These are phyloP conservation scores for Butorides virescens DNA, from an alignment of 2,113 vertebrate genomes.

Conservation along the genomic window DNA sequence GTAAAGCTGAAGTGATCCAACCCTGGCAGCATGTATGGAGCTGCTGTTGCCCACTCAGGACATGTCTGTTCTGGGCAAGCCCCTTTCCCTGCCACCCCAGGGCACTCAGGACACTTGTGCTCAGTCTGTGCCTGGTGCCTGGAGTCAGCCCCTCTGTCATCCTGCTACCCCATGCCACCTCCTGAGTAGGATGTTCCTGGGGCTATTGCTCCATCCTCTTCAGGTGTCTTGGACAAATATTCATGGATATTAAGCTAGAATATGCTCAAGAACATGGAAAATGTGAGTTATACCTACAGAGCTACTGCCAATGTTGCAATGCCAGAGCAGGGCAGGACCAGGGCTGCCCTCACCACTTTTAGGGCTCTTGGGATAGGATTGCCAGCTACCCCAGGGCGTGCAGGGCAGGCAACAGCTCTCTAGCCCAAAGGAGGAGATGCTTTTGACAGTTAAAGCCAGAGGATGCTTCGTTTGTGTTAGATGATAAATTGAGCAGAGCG, in stretches of 20 bases:
- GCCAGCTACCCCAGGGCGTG: background rate
- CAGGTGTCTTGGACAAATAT: background rate
- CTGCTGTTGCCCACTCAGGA: background rate
- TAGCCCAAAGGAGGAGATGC: background rate
- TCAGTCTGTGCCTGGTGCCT: background rate
- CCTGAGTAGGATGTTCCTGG: background rate
- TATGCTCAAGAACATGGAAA: background rate
- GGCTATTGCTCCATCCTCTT: background rate
- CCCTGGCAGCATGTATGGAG: background rate
- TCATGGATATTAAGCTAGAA: background rate
- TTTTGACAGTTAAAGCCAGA: background rate
- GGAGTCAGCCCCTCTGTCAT: background rate
- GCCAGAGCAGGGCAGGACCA: background rate
- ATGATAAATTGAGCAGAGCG: background rate
- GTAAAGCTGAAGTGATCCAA: background rate
- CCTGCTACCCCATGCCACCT: background rate
- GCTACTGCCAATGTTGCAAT: background rate
- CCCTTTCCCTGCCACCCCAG: background rate
- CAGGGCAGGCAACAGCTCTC: background rate
- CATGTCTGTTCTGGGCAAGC: background rate
- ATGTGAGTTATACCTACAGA: background rate
- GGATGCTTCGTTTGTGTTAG: background rate
- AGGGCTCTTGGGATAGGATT: background rate
- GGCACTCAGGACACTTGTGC: background rate
- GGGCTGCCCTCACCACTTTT: background rate